phyloP scores from a whole-genome alignment of 2,113 vertebrate species.

The Anseranas semipalmata region DNA sequence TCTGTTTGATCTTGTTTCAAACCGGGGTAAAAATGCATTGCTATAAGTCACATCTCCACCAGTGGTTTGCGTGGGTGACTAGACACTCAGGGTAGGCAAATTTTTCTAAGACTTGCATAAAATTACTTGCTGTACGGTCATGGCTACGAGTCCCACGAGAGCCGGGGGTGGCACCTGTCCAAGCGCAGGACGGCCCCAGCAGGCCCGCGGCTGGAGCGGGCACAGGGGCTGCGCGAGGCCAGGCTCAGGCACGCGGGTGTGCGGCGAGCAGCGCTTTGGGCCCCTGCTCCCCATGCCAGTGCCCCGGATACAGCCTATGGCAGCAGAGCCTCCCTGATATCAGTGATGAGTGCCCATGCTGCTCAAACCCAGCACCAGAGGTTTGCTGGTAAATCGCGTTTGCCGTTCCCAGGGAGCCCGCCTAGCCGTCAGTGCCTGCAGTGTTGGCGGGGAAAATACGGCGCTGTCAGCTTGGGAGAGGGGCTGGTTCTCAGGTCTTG shows the following conservation, averaged over 20 bases:
- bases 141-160: constrained; percentile 16
- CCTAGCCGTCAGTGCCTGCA: neutral
- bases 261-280: rapidly evolving
- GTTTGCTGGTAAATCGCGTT: neutral
- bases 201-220: neutral
- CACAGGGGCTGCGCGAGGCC: neutral
- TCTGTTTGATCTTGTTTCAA: constrained; percentile 55
- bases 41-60: constrained; percentile 47
- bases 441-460: rapidly evolving
- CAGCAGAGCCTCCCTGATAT: neutral
- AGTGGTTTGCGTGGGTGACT: constrained; percentile 48
- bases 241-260: neutral
- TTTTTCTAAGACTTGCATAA: neutral
- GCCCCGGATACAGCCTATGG: neutral
- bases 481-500: neutral
- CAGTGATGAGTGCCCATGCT: rapidly evolving
- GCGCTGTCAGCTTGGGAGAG: neutral
- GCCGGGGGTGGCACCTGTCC: constrained; percentile 1
- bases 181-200: neutral
- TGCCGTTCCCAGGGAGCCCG: rapidly evolving
- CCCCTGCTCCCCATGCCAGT: neutral
- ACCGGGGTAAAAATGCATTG: constrained; percentile 13
- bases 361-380: neutral
- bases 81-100: constrained; percentile 57
- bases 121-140: neutral